A percentile compares a stretch with the other conserved stretches of the same genome.
Conservation (phyloP, 2,888 invertebrate species). For the Cyclophora albipunctata region DNA sequence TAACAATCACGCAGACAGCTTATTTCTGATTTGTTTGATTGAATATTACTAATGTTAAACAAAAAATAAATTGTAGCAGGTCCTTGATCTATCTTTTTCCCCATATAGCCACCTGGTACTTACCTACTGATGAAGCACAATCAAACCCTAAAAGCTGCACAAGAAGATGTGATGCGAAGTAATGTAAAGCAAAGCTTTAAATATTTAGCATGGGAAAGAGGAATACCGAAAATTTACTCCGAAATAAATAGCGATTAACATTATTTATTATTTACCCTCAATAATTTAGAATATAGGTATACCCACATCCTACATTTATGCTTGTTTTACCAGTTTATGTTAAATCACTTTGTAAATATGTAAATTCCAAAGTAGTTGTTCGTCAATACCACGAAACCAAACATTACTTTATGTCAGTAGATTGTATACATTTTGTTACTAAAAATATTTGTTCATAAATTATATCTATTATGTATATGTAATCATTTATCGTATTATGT, state of each 20-base stretch:
- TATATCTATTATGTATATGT: slow-evolving; percentile 35
- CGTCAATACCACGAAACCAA: slow-evolving; percentile 72
- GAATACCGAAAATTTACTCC: slow-evolving; percentile 7
- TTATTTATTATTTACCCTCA: slow-evolving; percentile 54
- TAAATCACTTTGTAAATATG: slow-evolving; percentile 67
- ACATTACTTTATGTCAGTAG: slow-evolving; percentile 60
- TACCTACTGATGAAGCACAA: no score
- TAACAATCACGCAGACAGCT: no score
- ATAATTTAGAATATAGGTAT: slow-evolving; percentile 26
- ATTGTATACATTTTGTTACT: slow-evolving; percentile 67
- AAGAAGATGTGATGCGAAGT: no score
- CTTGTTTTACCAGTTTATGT: slow-evolving; percentile 54
- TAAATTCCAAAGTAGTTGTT: slow-evolving; percentile 67
- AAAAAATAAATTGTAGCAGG: no score
- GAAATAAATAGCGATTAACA: slow-evolving; percentile 29
- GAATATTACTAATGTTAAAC: no score
- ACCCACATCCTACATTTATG: slow-evolving; percentile 23
- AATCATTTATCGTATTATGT: slow-evolving; percentile 51
- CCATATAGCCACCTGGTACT: no score
- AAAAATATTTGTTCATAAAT: slow-evolving; percentile 46
- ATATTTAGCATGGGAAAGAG: slow-evolving; percentile 22
- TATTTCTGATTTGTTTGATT: no score
- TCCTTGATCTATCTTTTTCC: no score
- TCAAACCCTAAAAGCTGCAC: no score
- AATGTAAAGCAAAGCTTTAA: slow-evolving; percentile 28